A percentile compares a stretch with the other conserved stretches of the same genome.
Conservation (phyloP, 1,140 invertebrate species). For the Trichonephila clavipes region DNA sequence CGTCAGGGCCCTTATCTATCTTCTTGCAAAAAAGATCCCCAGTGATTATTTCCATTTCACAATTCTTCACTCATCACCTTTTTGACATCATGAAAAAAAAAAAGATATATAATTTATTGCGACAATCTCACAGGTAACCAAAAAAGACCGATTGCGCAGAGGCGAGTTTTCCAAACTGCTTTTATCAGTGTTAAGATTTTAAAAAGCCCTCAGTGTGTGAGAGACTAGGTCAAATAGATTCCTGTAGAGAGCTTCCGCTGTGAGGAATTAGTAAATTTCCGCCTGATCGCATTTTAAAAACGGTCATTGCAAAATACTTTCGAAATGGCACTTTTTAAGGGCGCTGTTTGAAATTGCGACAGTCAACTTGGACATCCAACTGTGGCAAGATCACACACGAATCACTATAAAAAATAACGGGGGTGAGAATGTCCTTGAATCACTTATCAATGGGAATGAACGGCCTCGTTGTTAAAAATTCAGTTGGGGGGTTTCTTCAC, state of each 20-base stretch:
- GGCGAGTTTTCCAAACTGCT: neutral
- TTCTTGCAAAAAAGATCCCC: too few species aligned
- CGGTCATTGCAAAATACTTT: neutral
- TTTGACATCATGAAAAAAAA: too few species aligned
- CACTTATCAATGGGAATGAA: neutral
- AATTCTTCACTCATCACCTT: too few species aligned
- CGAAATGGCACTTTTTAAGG: neutral
- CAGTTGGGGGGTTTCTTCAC: neutral
- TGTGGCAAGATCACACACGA: neutral
- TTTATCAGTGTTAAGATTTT: neutral
- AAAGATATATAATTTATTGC: too few species aligned
- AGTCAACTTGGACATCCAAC: neutral
- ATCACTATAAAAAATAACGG: neutral
- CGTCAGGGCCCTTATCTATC: too few species aligned
- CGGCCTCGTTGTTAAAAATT: neutral
- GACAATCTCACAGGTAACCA: too few species aligned
- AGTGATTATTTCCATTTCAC: too few species aligned
- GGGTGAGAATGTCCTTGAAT: neutral
- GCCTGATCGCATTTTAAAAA: conserved; percentile 1
- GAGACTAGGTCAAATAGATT: neutral
- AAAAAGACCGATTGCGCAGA: too few species aligned
- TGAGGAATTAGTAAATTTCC: neutral
- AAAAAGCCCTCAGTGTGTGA: neutral
- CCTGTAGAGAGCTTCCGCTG: neutral
- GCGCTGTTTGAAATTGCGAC: neutral